Evolutionary conservation across 2,113 vertebrate genomes (phyloP).

Genomic region (Ariopsis seemanni): DNA sequence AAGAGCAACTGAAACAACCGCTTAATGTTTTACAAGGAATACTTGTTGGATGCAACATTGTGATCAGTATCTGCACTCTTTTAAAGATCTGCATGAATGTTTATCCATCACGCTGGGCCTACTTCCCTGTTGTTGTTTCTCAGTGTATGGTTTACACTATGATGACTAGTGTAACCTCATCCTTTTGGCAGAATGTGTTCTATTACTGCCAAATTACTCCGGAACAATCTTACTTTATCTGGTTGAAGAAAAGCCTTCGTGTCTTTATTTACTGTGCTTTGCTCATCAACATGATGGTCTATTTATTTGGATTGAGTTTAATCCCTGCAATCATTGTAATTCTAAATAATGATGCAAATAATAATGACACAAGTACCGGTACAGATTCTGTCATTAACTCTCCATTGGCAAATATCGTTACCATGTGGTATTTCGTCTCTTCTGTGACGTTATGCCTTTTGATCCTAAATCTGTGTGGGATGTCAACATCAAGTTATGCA

Average conservation of each 20-base stretch:
- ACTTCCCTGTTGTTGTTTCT: not conserved
- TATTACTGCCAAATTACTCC: slow-evolving; percentile 58
- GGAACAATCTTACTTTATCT: slow-evolving; percentile 35
- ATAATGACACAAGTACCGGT: not conserved
- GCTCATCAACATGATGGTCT: not conserved
- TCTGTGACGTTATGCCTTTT: not conserved
- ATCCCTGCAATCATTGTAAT: not conserved
- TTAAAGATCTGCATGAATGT: rapidly evolving
- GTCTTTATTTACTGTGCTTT: slow-evolving; percentile 37
- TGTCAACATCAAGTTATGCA: slow-evolving; percentile 42
- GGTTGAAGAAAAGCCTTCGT: slow-evolving; percentile 59
- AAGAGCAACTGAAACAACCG: slow-evolving; percentile 50
- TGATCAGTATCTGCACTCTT: slow-evolving; percentile 15
- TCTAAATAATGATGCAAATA: rapidly evolving
- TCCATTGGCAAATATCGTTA: rapidly evolving
- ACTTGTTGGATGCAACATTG: slow-evolving; percentile 44
- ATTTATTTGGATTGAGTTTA: slow-evolving; percentile 5
- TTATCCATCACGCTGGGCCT: rapidly evolving
- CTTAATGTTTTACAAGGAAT: slow-evolving; percentile 54
- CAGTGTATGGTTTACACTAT: not conserved
- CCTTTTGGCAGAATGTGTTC: slow-evolving; percentile 57
- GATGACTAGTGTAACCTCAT: slow-evolving; percentile 35
- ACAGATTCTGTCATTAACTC: not conserved
- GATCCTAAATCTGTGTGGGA: slow-evolving; percentile 34
- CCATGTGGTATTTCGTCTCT: not conserved